Evolutionary conservation across 2,888 invertebrate species (phyloP), one percentile per base, ranked within the genome.

Genomic region (Ischnura elegans): DNA sequence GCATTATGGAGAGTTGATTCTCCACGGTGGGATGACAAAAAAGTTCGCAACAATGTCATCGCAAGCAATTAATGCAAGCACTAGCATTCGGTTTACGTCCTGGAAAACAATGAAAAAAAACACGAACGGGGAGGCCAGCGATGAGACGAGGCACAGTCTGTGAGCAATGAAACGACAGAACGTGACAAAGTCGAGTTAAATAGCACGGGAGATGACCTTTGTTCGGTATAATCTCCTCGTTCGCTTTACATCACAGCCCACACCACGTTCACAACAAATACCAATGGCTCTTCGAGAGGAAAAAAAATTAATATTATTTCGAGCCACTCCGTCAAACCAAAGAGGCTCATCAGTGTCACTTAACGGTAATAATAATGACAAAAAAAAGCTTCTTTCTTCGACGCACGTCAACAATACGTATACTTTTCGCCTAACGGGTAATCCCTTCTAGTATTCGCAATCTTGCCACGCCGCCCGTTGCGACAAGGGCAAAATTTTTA

Each of bases 401-500:
- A 36, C 13, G 25, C 25, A 76, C 5, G 76, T 36, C 29, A 76
- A 76, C 76, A n/a, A 76, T 76, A 76, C n/a, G n/a, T n/a, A n/a
- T n/a, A 76, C 29, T 76, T 76, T 76, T 76, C 76, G 2, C 76
- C 76, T 36, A 76, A 76, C 76, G 76, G 76, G 16, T 36, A 36
- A 8, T 3, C 51, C 47, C 51, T 3, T 51, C 6, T 36, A 13
- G 29, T n/a, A n/a, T 76, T 76, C 76, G 76, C 29, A 36, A 76
- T 29, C 10, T 36, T 36, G 29, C 76, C 76, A 36, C n/a, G 29
- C 76, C 25, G 25, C 16, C 76, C 25, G 25, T 36, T 76, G 76
- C 76, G 76, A 76, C 76, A 76, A 36, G 36, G 36, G 76, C 10
- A 76, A 76, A 76, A 76, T 76, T 76, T n/a, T 76, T 76, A 76